Base-by-base conservation (phyloP, 2,888 invertebrate species). In the Agrilus cyanescens region DNA sequence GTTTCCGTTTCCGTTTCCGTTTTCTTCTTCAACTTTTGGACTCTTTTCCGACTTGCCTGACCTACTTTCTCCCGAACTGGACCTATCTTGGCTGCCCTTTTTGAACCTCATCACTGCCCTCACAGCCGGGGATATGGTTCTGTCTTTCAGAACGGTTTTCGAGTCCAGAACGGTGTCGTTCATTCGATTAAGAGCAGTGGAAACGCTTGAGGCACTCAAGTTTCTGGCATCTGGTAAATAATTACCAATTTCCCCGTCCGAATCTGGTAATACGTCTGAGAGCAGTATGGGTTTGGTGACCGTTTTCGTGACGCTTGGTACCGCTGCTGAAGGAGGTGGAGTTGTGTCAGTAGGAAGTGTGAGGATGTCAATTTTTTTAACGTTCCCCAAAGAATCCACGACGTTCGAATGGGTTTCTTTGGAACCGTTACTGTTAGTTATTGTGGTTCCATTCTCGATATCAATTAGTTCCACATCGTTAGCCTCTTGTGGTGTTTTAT, bases 161-260 rank as follows among this genome's bases (percentile, higher is more conserved):
- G 63, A 60, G 48, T 66, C 59, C 32, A 67, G 46, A 38, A 66
- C 66, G 4, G 64, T 62, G 44, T 66, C 63, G 53, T 65, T 67
- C 67, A 67, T 67, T 53, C 58, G 60, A 49, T 66, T 66, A 41
- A 67, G 63, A 15, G 67, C 67, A 33, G 61, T 58, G 10, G 65
- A 63, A 12, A 67, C 66, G 51, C 65, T 66, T 12, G 62, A 66
- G 16, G 65, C 64, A 46, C 65, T 67, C 37, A 67, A 50, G 6
- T 62, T 55, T 13, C 62, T 50, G 4, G 59, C 63, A 47, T 63
- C 63, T 1, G 62, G 59, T 20, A 46, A 35, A 34, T 48, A 43
- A 33, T 48, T 48, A 40, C 52, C 44, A 45, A 46, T 48, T 41
- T 53, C 50, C 25, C 25, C 45, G 35, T 47, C 52, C 41, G 50